Base-by-base conservation (phyloP, 1,140 invertebrate species). In the Hylaeus anthracinus region DNA sequence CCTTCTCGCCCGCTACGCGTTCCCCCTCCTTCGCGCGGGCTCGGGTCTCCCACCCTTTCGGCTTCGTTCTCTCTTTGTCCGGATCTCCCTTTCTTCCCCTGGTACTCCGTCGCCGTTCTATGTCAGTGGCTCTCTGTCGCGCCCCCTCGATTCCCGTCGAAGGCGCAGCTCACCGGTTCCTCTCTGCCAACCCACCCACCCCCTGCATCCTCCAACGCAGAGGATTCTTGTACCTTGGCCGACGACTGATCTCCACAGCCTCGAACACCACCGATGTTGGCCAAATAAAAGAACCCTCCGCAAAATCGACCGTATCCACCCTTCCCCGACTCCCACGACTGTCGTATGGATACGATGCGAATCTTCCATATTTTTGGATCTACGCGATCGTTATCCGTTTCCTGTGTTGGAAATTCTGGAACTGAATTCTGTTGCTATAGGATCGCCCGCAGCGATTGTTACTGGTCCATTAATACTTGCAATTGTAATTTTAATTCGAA, bases 21-120 rank as follows among this genome's bases (percentile, higher is more conserved):
- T 69, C 41, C 51, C 58, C n/a, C 60, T 66, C 72, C 53, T 45
- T 73, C 76, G 0, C 26, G 26, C 26, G 26, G 26, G 26, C 26
- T 26, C 26, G 26, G 26, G 26, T 26, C 26, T 26, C 26, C 26
- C 26, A 26, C 26, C 45, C 8, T 48, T 72, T 77, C 56, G 48
- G 66, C 26, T 55, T 71, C 60, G 66, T 67, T 78, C 86, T 82
- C 70, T 80, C 81, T 72, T 70, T 76, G 79, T 82, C 69, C 80
- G 61, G 53, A 67, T 69, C 41, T 56, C 58, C n/a, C 60, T 63
- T 45, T 79, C 72, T 60, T 48, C 72, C 76, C 66, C 71, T 60
- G n/a, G n/a, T n/a, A 10, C 82, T 70, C 55, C 64, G 12, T 76
- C 45, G 0, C 45, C 0, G 45, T 48, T 5, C 45, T 8, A 8